Evolutionary conservation across 2,113 vertebrate genomes (phyloP).

Genomic region (cat (Felis catus)): DNA sequence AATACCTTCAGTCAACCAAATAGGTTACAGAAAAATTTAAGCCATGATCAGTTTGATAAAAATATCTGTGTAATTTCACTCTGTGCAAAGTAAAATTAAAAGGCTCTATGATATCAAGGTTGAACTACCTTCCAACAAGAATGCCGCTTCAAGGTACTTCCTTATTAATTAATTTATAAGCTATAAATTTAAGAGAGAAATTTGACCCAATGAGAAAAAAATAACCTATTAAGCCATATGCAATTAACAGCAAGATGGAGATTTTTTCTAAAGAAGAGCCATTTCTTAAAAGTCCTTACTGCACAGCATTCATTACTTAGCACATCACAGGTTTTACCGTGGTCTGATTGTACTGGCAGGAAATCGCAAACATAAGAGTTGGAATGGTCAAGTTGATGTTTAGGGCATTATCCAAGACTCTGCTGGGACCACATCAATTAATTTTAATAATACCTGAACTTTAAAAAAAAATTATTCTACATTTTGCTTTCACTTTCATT

Average conservation of each 20-base stretch:
- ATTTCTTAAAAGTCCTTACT: background rate
- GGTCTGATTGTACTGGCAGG: background rate
- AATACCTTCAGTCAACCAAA: constrained; percentile 75
- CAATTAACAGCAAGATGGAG: background rate
- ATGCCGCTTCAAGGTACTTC: background rate
- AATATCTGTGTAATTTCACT: constrained; percentile 78
- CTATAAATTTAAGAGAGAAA: constrained; percentile 24
- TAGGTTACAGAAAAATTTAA: constrained; percentile 75
- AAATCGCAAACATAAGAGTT: background rate
- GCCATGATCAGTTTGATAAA: constrained; percentile 77
- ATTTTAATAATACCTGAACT: background rate
- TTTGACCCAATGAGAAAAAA: background rate
- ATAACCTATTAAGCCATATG: background rate
- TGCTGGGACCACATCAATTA: background rate
- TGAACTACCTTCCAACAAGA: constrained; percentile 53
- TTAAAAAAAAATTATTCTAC: background rate
- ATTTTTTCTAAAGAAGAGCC: background rate
- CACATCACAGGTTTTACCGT: background rate
- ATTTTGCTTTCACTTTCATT: constrained; percentile 43
- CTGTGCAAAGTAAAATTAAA: constrained; percentile 78
- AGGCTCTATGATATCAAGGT: constrained; percentile 61
- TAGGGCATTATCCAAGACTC: background rate
- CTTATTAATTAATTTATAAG: background rate
- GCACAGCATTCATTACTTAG: background rate
- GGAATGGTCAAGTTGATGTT: background rate